Conservation (phyloP, 2,797 vertebrate genomes). For the Cirrhinus mrigala region DNA sequence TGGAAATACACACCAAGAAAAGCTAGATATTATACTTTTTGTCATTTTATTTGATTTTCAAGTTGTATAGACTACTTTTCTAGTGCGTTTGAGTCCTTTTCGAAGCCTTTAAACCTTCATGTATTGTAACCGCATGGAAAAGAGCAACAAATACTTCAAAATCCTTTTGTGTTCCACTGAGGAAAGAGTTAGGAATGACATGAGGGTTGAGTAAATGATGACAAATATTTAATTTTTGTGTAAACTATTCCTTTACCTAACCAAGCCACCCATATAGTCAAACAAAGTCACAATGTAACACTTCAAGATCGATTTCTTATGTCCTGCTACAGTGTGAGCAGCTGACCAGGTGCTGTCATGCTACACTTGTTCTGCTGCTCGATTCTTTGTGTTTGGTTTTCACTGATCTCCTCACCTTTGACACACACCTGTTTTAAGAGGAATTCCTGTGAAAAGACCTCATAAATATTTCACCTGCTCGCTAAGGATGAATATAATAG, state of each 20-base stretch:
- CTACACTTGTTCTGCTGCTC: background rate
- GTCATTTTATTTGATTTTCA: too few relatives aligned
- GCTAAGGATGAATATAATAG: constrained; percentile 17
- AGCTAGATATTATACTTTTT: background rate
- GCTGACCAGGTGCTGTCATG: constrained; percentile 8
- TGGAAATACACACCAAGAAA: background rate
- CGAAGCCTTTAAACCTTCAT: background rate
- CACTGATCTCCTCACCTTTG: constrained; percentile 26
- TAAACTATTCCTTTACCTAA: background rate
- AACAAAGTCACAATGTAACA: background rate
- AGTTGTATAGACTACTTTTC: background rate
- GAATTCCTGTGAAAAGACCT: constrained; percentile 45
- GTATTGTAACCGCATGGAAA: background rate
- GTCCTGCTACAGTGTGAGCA: background rate
- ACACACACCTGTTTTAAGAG: constrained; percentile 53
- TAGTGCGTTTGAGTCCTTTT: background rate
- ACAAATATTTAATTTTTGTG: background rate
- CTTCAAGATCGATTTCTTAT: background rate
- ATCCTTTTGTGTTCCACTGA: background rate
- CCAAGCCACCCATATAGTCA: background rate
- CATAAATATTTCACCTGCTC: constrained; percentile 59
- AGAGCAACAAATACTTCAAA: background rate
- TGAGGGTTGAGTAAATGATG: background rate
- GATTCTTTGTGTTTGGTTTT: constrained; percentile 14
- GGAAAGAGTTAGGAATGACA: background rate